Conservation (phyloP, 2,888 invertebrate genomes). For the Litoditis marina region DNA sequence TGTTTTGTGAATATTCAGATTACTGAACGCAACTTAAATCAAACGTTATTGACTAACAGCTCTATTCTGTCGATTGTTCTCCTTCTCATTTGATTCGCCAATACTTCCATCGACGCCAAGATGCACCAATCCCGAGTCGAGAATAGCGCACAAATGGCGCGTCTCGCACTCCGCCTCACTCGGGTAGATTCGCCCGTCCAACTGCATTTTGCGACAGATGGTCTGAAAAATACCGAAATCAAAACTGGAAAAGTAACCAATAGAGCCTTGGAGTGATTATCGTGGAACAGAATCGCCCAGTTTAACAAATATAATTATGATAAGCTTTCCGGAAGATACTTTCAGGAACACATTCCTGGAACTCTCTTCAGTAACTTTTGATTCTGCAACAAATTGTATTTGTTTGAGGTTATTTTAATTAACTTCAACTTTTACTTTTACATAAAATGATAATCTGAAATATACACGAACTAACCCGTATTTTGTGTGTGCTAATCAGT, state of each 20-base stretch:
- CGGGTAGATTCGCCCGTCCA: conserved; percentile 42
- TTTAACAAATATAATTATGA: too few relatives aligned
- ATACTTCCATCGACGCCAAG: conserved; percentile 45
- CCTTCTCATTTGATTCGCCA: conserved; percentile 32
- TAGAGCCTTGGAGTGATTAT: too few relatives aligned
- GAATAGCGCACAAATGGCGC: conserved; percentile 7
- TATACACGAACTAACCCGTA: conserved; percentile 29
- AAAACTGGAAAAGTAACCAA: background rate
- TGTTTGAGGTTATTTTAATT: too few relatives aligned
- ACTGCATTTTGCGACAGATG: conserved; percentile 34
- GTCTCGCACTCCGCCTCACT: conserved; percentile 6
- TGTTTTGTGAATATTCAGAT: background rate
- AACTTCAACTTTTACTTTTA: too few relatives aligned
- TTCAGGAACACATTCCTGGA: too few relatives aligned
- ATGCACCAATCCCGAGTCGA: conserved; percentile 31
- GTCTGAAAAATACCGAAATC: conserved; percentile 12
- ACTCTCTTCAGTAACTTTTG: too few relatives aligned
- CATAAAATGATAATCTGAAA: too few relatives aligned
- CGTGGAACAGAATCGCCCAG: too few relatives aligned
- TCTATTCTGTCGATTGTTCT: conserved; percentile 17
- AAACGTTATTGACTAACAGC: too few relatives aligned
- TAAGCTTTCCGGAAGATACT: too few relatives aligned
- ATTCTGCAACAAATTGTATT: too few relatives aligned
- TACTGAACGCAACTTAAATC: too few relatives aligned
- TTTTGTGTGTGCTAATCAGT: conserved; percentile 27